These are phyloP conservation scores for Todiramphus saurophagus DNA, from an alignment of 2,113 vertebrate species.

Conservation along the genomic window DNA sequence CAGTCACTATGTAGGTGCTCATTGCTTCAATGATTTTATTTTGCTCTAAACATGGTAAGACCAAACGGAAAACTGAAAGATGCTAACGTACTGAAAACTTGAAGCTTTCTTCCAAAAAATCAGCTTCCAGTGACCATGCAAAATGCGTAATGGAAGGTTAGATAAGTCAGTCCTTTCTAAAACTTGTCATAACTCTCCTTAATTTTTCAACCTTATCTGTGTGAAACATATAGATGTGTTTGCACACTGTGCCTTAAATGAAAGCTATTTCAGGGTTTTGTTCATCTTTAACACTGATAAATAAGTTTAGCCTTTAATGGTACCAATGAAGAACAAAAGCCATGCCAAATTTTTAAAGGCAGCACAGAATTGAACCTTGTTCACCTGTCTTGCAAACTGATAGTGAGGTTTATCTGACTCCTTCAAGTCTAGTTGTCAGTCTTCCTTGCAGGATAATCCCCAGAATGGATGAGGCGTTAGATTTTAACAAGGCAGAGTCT, in stretches of 20 bases:
- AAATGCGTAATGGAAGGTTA: not conserved
- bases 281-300: not conserved
- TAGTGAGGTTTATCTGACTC: not conserved
- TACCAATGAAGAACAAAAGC: not conserved
- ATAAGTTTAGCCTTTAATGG: not conserved
- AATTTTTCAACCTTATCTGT: not conserved
- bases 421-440: not conserved
- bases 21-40: not conserved
- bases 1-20: not conserved
- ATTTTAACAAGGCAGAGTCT: not conserved
- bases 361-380: not conserved
- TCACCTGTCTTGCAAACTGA: not conserved
- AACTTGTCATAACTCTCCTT: not conserved
- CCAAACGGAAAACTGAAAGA: not conserved
- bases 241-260: not conserved
- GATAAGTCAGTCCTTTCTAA: not conserved
- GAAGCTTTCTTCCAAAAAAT: not conserved
- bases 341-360: not conserved
- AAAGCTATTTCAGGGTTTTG: not conserved
- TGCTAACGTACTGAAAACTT: not conserved
- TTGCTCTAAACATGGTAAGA: not conserved
- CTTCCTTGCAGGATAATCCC: not conserved
- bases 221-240: not conserved
- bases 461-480: not conserved
- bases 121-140: not conserved